Evolutionary conservation across 64 coral and sea anemone species (phyloP).

Genomic region (Stylophora pistillata): DNA sequence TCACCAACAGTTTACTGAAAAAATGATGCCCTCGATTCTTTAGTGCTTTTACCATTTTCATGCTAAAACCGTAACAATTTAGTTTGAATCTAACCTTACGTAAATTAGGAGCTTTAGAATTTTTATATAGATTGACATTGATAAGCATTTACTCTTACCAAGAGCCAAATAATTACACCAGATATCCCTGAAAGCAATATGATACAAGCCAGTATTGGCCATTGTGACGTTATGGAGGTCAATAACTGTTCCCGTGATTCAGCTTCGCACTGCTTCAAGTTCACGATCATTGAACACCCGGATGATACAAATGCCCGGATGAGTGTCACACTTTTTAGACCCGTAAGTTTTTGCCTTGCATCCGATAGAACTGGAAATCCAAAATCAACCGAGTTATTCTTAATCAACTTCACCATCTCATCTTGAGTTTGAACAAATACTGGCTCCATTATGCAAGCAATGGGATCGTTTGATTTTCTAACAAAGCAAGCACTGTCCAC

Average conservation of each 20-base stretch:
- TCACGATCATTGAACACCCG: not conserved
- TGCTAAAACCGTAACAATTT: no score
- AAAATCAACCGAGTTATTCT: slow-evolving; percentile 15
- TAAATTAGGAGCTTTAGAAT: no score
- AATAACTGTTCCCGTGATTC: slow-evolving; percentile 17
- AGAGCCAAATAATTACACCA: not conserved
- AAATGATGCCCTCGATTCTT: no score
- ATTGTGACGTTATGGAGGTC: slow-evolving; percentile 39
- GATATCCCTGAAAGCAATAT: not conserved
- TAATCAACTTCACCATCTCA: not conserved
- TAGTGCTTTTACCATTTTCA: no score
- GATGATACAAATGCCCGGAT: not conserved
- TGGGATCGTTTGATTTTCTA: not conserved
- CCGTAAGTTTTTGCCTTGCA: not conserved
- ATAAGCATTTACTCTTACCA: not conserved
- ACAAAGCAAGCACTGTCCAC: not conserved
- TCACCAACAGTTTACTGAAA: no score
- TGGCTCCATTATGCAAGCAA: not conserved
- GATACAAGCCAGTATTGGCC: not conserved
- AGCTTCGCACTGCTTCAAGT: not conserved
- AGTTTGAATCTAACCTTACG: no score
- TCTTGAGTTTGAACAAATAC: slow-evolving; percentile 1
- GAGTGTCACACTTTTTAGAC: not conserved
- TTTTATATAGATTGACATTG: no score
- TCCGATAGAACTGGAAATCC: slow-evolving; percentile 10